Evolutionary conservation across 2,113 vertebrate genomes (phyloP).

Genomic region (Onychostruthus taczanowskii): DNA sequence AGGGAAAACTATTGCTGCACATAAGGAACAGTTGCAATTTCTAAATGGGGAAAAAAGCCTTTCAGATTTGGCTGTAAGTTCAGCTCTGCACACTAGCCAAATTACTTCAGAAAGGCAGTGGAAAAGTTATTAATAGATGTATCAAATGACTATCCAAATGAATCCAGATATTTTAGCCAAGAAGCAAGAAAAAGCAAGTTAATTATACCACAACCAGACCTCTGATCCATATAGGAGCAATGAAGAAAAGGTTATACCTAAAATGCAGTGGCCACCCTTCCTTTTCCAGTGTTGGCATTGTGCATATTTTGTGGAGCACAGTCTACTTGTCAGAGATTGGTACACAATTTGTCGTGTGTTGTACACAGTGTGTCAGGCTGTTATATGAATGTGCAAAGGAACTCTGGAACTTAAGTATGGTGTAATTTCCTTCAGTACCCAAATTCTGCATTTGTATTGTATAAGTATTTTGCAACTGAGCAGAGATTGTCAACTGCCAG

Average conservation of each 20-base stretch:
- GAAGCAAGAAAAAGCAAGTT: background rate
- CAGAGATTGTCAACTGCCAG: background rate
- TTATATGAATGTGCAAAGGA: background rate
- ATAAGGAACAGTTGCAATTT: background rate
- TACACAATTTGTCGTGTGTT: background rate
- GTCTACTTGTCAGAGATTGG: background rate
- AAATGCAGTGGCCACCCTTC: background rate
- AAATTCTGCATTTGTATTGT: background rate
- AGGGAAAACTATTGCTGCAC: background rate
- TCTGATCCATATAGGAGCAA: background rate
- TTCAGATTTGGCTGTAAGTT: background rate
- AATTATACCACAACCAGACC: background rate
- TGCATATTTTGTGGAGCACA: background rate
- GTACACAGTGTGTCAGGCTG: background rate
- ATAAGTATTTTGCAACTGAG: background rate
- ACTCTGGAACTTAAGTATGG: background rate
- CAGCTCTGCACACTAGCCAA: background rate
- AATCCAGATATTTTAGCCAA: background rate
- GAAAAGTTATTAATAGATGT: constrained; percentile 3
- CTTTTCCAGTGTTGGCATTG: background rate
- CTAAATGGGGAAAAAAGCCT: background rate
- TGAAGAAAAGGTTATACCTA: background rate
- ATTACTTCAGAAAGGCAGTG: background rate
- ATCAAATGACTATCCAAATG: background rate
- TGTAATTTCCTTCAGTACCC: background rate